A percentile compares a stretch with the other conserved stretches of the same genome.
Evolutionary conservation across 2,113 vertebrate genomes (phyloP).

Genomic region (Calyptomena viridis): DNA sequence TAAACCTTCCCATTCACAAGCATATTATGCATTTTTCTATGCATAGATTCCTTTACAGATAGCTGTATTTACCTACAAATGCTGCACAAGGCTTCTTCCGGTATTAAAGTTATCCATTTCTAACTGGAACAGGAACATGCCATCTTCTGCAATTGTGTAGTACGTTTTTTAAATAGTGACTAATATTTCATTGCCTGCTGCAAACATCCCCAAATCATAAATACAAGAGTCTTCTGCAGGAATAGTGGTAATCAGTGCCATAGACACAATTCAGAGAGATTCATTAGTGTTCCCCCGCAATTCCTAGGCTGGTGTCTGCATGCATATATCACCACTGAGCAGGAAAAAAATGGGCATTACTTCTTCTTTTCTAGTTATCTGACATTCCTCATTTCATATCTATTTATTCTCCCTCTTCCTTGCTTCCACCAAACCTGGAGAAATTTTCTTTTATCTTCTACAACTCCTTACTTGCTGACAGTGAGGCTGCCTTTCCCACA

Average conservation of each 20-base stretch:
- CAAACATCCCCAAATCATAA: constrained; percentile 37
- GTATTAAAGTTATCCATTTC: background rate
- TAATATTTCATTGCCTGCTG: constrained; percentile 23
- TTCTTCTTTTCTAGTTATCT: background rate
- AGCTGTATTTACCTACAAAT: background rate
- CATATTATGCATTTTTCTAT: background rate
- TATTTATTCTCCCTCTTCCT: background rate
- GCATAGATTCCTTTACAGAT: background rate
- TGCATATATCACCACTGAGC: background rate
- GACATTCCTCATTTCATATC: background rate
- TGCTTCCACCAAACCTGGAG: background rate
- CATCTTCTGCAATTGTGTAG: constrained; percentile 11
- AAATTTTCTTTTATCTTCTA: background rate
- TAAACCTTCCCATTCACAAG: background rate
- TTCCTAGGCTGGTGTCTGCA: background rate
- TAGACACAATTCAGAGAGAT: constrained; percentile 15
- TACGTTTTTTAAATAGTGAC: background rate
- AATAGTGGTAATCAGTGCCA: background rate
- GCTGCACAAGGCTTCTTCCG: background rate
- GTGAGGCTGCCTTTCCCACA: background rate
- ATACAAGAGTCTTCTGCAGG: background rate
- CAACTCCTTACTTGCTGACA: background rate
- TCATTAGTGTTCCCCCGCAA: background rate
- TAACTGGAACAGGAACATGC: background rate
- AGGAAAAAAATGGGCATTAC: background rate